Percentiles rank a stretch among this genome's conserved stretches.
These are phyloP conservation scores for Azorinus chamasolen DNA, from an alignment of 2,888 invertebrate genomes.

Conservation along the genomic window DNA sequence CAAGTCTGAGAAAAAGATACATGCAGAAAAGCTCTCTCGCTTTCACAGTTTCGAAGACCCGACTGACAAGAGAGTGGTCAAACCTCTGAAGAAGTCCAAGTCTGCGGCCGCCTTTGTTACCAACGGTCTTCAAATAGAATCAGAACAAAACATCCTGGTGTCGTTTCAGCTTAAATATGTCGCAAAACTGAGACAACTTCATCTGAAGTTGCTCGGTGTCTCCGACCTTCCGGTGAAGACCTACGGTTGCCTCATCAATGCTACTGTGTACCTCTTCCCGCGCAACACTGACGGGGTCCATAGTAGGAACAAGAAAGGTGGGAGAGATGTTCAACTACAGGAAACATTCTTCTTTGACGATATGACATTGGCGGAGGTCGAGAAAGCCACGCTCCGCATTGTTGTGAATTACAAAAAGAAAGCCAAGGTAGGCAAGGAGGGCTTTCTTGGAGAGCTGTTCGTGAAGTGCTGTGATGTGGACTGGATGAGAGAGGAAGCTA, in stretches of 20 bases:
- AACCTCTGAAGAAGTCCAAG: slow-evolving; percentile 41
- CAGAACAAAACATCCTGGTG: slow-evolving; percentile 25
- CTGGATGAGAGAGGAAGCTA: slow-evolving; percentile 30
- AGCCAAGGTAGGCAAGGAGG: slow-evolving; percentile 29
- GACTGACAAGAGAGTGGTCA: slow-evolving; percentile 5
- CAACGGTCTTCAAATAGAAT: slow-evolving; percentile 10
- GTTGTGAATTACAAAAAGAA: slow-evolving; percentile 48
- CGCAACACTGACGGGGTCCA: slow-evolving; percentile 56
- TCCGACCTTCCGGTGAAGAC: slow-evolving; percentile 47
- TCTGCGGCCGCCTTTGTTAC: slow-evolving; percentile 22
- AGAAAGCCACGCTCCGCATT: slow-evolving; percentile 54
- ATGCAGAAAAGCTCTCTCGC: slow-evolving; percentile 26
- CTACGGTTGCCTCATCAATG: slow-evolving; percentile 48
- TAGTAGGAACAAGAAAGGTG: slow-evolving; percentile 45
- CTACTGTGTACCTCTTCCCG: slow-evolving; percentile 53
- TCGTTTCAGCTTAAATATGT: slow-evolving; percentile 59
- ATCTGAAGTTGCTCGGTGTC: slow-evolving; percentile 35
- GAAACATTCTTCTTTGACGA: slow-evolving; percentile 62
- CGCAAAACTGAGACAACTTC: slow-evolving; percentile 39
- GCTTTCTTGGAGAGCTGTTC: slow-evolving; percentile 53
- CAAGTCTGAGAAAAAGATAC: neutral
- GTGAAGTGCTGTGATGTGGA: slow-evolving; percentile 57
- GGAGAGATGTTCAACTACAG: slow-evolving; percentile 37
- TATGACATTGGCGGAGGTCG: slow-evolving; percentile 51
- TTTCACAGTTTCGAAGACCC: slow-evolving; percentile 37